These are phyloP conservation scores for Chelmon rostratus DNA, from an alignment of 2,797 vertebrate species.

Conservation along the genomic window DNA sequence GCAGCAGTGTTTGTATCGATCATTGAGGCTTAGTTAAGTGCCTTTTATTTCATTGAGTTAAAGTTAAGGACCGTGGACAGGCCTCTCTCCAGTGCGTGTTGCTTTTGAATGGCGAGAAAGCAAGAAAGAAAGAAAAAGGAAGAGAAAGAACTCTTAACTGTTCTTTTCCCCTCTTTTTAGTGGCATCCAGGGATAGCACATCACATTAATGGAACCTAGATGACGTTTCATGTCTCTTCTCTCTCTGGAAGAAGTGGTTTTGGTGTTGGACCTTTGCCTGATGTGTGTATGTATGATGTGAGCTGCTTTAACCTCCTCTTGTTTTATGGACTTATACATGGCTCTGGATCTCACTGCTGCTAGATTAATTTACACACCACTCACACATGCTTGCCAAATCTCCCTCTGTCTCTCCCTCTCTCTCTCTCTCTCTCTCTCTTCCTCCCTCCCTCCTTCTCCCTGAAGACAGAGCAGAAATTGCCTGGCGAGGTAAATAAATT, in stretches of 20 bases:
- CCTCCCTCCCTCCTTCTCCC: slow-evolving; percentile 54
- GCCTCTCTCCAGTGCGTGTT: slow-evolving; percentile 65
- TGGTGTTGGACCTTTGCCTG: slow-evolving; percentile 78
- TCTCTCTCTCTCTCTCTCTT: slow-evolving; percentile 50
- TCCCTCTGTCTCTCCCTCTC: slow-evolving; percentile 42
- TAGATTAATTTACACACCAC: slow-evolving; percentile 86
- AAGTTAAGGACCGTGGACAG: slow-evolving; percentile 82
- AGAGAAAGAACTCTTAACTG: slow-evolving; percentile 69
- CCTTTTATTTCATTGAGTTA: slow-evolving; percentile 87
- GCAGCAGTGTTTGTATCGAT: slow-evolving; percentile 79
- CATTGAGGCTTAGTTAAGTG: slow-evolving; percentile 85
- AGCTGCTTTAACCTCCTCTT: slow-evolving; percentile 83
- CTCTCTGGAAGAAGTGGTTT: slow-evolving; percentile 78
- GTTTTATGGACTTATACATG: slow-evolving; percentile 86
- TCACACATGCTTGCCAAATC: slow-evolving; percentile 81
- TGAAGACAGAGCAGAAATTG: slow-evolving; percentile 84
- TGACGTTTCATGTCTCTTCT: slow-evolving; percentile 74
- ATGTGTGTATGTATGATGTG: slow-evolving; percentile 78
- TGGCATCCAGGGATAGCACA: slow-evolving; percentile 77
- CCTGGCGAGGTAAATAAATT: slow-evolving; percentile 87
- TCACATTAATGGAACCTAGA: slow-evolving; percentile 78
- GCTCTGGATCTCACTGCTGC: slow-evolving; percentile 81
- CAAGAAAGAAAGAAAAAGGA: slow-evolving; percentile 61
- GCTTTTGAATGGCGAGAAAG: slow-evolving; percentile 70
- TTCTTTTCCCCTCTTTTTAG: slow-evolving; percentile 66